Base-by-base conservation (phyloP, 1,140 invertebrate genomes). In the Bombus impatiens region DNA sequence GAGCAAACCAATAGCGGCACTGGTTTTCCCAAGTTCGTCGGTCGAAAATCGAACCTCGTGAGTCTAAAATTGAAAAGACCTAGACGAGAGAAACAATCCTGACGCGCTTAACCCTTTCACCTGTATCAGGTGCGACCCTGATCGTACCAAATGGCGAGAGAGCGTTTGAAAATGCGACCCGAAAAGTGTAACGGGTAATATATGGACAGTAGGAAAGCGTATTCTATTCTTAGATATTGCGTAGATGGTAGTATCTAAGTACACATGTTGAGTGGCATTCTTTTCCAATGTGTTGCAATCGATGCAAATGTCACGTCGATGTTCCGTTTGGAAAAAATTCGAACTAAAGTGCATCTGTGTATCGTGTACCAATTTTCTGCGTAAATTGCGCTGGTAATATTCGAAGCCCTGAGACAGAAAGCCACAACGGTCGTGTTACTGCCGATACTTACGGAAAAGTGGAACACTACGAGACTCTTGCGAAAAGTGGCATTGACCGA, bases 401-500 rank as follows among this genome's bases (percentile, higher is more conserved):
- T 22, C 47, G 47, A 53, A 22, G 0, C 6, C 18, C 18, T 2
- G 25, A 32, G 2, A 13, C 3, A 1, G 37, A 62, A n/a, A 13
- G 12, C 4, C 28, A 1, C 1, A 32, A 22, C 25, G 71, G n/a
- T 8, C 47, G 47, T 22, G 25, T 68, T 53, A 22, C 6, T 0
- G 1, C 1, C 18, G 25, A 32, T 32, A 78, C 28, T 65, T 65
- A 18, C n/a, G 62, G 32, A 79, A 70, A 72, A 22, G 32, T 62
- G 18, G 37, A 40, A 59, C 22, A 2, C 4, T 8, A 1, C 18
- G 22, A 62, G 37, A 2, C 22, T 8, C 62, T 74, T 85, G 84
- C 62, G 81, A 92, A 89, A 89, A 91, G 42, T 89, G 88, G 84
- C 91, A 92, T 93, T 91, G 92, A 93, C 92, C 91, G 87, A 92